Evolutionary conservation across 2,888 invertebrate genomes (phyloP).

Genomic region (Stenoptilia bipunctidactyla): DNA sequence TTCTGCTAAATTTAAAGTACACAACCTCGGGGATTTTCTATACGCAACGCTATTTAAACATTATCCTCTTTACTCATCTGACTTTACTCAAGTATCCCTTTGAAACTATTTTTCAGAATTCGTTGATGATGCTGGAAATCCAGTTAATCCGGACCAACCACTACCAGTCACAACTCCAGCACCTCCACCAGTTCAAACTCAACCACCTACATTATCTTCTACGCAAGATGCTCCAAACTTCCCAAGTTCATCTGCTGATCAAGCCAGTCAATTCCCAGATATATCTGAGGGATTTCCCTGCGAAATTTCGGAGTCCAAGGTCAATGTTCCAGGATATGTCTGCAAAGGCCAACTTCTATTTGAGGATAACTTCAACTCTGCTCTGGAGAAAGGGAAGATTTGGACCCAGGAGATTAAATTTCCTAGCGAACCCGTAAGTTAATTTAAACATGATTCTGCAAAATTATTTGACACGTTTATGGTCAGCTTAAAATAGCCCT

Average conservation of each 20-base stretch:
- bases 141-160: conserved; percentile 17
- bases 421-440: conserved; percentile 73
- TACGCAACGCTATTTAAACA: no score
- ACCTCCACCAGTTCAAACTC: conserved; percentile 5
- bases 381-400: conserved; percentile 45
- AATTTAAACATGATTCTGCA: no score
- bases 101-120: conserved; percentile 33
- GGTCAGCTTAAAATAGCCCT: no score
- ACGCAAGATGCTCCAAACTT: conserved; percentile 7
- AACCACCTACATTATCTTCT: neutral
- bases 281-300: no score
- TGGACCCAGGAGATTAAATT: conserved; percentile 73
- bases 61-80: no score
- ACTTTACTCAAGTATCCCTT: no score
- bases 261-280: no score
- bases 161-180: conserved; percentile 4
- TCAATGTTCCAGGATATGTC: conserved; percentile 39
- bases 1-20: no score
- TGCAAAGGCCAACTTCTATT: conserved; percentile 75
- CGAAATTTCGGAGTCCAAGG: conserved; percentile 37
- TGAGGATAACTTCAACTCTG: conserved; percentile 69
- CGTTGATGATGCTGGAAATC: conserved; percentile 42
- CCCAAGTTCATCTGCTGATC: no score
- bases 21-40: no score
- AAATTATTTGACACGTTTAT: no score